phyloP scores from a whole-genome alignment of 2,888 invertebrate genomes.

The Heliconius hortense region DNA sequence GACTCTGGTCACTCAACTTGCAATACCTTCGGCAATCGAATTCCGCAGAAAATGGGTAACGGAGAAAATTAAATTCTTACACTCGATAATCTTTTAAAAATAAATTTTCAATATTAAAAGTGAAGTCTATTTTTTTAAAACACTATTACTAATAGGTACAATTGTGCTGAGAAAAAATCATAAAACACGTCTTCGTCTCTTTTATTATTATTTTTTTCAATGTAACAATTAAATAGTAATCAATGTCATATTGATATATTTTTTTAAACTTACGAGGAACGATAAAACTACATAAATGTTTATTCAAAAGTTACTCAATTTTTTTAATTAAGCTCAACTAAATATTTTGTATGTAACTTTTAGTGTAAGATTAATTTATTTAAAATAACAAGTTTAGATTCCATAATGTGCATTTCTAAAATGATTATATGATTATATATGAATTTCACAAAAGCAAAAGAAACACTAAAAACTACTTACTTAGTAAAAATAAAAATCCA shows the following conservation, averaged over 20 bases:
- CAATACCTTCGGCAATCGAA: too few species aligned
- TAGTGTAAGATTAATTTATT: background rate
- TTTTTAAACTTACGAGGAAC: background rate
- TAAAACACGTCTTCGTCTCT: too few species aligned
- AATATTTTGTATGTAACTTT: too few species aligned
- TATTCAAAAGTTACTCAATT: too few species aligned
- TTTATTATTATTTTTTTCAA: too few species aligned
- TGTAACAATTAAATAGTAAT: too few species aligned
- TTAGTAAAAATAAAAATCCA: background rate
- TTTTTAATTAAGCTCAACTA: too few species aligned
- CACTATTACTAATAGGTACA: too few species aligned
- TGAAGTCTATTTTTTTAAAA: background rate
- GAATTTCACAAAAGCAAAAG: background rate
- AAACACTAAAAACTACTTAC: background rate
- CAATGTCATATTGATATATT: background rate
- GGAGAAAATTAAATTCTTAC: background rate
- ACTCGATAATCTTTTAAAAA: background rate
- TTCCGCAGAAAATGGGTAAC: too few species aligned
- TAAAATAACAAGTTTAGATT: background rate
- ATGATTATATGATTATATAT: background rate
- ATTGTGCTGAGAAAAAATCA: too few species aligned
- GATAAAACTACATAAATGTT: background rate
- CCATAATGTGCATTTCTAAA: background rate
- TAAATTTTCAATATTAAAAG: background rate
- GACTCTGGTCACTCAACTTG: too few species aligned